Evolutionary conservation across 2,888 invertebrate genomes (phyloP), one percentile per base, ranked within the genome.

Genomic region (Rhamnusium bicolor): DNA sequence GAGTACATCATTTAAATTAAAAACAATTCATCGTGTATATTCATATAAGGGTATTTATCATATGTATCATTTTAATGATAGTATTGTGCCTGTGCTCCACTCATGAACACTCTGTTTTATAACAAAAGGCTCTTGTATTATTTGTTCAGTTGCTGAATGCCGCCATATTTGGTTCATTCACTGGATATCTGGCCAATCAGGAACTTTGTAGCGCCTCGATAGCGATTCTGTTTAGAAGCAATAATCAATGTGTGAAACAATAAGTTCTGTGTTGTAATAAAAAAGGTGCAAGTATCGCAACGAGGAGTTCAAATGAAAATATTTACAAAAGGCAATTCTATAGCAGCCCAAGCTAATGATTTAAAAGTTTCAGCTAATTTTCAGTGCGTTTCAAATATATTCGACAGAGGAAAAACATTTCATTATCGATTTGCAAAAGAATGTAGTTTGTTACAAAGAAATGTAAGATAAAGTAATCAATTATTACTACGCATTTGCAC

Each of bases 141-240:
- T 76, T 76, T 73, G 62, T 74, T 72, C 70, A 56, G 47, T 69
- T 72, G 19, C 74, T 71, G 16, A 46, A 56, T 67, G 40, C 14
- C 16, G 4, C 14, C 47, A 58, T 27, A 19, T 54, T 70, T 51
- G 51, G 62, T 70, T 70, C 62, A 70, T 70, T 70, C 47, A 21
- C 51, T 70, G 62, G 53, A 62, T 63, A 47, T 53, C 27, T 54
- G 62, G 16, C 75, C 75, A 73, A 75, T 74, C 78, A 79, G 81
- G 78, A 80, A 81, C 81, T 84, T 82, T 73, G 82, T 83, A 84
- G 82, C 82, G 81, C 78, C 80, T 84, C 81, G 82, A 79, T 83
- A 83, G 82, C 79, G 80, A 81, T 83, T 84, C 79, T 81, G 81
- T 82, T 81, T 82, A 83, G 81, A 80, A 83, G 83, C 82, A 84